These are phyloP conservation scores for Phymatocera aterrima DNA, from an alignment of 2,888 invertebrate species.

Conservation along the genomic window DNA sequence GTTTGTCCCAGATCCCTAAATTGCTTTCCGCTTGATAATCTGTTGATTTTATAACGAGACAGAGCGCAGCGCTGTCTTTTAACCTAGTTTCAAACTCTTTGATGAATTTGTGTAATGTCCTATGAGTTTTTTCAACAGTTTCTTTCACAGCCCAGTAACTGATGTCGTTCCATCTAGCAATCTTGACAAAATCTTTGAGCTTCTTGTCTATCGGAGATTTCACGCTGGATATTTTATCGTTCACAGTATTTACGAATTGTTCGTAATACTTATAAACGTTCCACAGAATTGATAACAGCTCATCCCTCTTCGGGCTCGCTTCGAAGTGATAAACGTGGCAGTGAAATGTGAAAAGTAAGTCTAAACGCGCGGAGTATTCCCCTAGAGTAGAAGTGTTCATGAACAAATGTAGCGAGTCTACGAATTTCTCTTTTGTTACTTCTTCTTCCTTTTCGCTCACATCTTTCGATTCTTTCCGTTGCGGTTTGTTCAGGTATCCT, in stretches of 20 bases:
- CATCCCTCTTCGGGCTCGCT: constrained; percentile 69
- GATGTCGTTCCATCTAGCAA: constrained; percentile 95
- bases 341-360: constrained; percentile 88
- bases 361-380: constrained; percentile 88
- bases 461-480: constrained; percentile 63
- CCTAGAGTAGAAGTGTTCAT: constrained; percentile 90
- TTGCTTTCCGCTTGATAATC: constrained; percentile 68
- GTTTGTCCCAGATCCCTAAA: constrained; percentile 69
- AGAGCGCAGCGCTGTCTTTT: constrained; percentile 61
- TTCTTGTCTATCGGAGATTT: constrained; percentile 93
- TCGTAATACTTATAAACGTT: constrained; percentile 90
- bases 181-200: constrained; percentile 94
- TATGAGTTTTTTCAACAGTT: constrained; percentile 91
- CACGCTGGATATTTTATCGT: constrained; percentile 80
- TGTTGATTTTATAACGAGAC: constrained; percentile 70
- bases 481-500: constrained; percentile 76
- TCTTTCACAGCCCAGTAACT: constrained; percentile 96
- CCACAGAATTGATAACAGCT: constrained; percentile 84
- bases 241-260: constrained; percentile 85
- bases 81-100: constrained; percentile 86
- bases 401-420: constrained; percentile 85
- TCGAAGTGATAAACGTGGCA: constrained; percentile 84
- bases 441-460: constrained; percentile 59
- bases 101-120: constrained; percentile 89
- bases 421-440: constrained; percentile 72